Percentiles rank a stretch among this genome's conserved stretches.
These are phyloP conservation scores for Achroia grisella DNA, from an alignment of 1,140 invertebrate genomes.

Conservation along the genomic window DNA sequence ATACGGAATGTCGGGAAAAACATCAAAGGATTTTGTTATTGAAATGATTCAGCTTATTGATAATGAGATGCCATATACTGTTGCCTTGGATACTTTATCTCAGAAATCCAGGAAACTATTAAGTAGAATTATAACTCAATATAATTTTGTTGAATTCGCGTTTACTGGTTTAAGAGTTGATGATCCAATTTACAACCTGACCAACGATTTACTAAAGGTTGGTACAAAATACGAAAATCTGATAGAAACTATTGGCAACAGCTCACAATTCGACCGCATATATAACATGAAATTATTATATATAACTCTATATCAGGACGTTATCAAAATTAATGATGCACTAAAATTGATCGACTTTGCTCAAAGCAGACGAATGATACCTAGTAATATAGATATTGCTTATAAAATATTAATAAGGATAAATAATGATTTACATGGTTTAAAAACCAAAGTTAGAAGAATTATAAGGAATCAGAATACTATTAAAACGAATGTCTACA, in stretches of 20 bases:
- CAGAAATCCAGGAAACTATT: constrained; percentile 21
- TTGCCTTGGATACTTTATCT: constrained; percentile 21
- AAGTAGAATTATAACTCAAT: constrained; percentile 23
- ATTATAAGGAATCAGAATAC: too few species aligned
- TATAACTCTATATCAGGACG: constrained; percentile 25
- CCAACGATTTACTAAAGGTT: constrained; percentile 26
- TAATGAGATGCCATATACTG: constrained; percentile 14
- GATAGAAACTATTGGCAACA: constrained; percentile 13
- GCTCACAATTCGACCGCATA: constrained; percentile 15
- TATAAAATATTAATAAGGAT: too few species aligned
- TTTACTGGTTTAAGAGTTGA: constrained; percentile 10
- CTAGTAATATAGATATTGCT: too few species aligned
- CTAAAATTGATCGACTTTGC: constrained; percentile 23
- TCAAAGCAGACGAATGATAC: constrained; percentile 23
- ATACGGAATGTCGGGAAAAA: neutral
- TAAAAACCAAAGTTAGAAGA: too few species aligned
- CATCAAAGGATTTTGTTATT: constrained; percentile 12
- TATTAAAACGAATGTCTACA: too few species aligned
- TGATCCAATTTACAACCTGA: constrained; percentile 27
- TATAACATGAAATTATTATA: constrained; percentile 37
- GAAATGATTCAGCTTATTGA: constrained; percentile 27
- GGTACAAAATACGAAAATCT: constrained; percentile 28
- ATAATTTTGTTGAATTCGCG: constrained; percentile 24
- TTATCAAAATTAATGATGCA: constrained; percentile 35
- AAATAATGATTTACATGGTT: too few species aligned